Percentiles rank a stretch among this genome's conserved stretches.
Conservation (phyloP, 2,113 vertebrate species). For the Ifrita kowaldi region DNA sequence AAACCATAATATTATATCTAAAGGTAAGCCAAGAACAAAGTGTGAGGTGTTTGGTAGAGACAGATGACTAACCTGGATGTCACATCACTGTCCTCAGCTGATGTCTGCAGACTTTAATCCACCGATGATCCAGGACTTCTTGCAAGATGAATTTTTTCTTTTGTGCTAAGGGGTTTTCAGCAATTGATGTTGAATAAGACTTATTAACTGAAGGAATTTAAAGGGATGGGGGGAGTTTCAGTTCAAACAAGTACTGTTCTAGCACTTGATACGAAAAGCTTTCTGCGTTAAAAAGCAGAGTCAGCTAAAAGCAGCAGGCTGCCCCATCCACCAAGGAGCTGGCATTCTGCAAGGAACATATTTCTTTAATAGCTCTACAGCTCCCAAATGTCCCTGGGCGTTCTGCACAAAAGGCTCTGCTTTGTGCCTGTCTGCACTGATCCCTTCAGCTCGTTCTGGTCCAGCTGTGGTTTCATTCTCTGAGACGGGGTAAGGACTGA, state of each 20-base stretch:
- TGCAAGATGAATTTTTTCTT: background rate
- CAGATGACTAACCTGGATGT: background rate
- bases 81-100: background rate
- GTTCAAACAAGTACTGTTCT: background rate
- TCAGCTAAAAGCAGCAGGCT: background rate
- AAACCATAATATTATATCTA: background rate
- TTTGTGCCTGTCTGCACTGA: background rate
- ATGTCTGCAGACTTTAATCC: background rate
- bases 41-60: background rate
- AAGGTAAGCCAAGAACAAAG: background rate
- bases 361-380: background rate
- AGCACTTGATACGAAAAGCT: background rate
- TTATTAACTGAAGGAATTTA: background rate
- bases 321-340: background rate
- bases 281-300: background rate
- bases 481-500: fast-evolving
- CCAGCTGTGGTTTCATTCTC: background rate
- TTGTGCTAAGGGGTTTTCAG: background rate
- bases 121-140: background rate
- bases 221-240: fast-evolving
- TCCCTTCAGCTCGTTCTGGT: background rate
- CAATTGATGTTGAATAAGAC: background rate
- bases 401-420: background rate
- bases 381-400: background rate
- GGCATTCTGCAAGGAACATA: background rate